Conservation (phyloP, 2,797 vertebrate species). For the Cichlasoma orientale region DNA sequence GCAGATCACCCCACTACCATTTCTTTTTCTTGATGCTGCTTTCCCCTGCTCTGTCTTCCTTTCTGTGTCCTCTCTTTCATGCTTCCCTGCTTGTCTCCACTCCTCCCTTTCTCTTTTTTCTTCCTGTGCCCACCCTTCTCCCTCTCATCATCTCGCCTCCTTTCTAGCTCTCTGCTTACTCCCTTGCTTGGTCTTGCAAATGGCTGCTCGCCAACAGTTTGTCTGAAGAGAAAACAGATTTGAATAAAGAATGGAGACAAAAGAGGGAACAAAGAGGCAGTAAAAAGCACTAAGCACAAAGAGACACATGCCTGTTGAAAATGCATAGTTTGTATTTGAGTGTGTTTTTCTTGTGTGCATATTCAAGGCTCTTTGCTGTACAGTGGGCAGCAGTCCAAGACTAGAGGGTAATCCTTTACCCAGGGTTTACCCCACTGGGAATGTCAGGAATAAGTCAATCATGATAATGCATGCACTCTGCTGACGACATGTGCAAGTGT, state of each 20-base stretch:
- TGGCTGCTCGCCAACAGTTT: conserved; percentile 69
- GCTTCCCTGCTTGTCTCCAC: conserved; percentile 30
- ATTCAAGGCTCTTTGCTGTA: conserved; percentile 70
- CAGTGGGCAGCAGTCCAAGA: conserved; percentile 70
- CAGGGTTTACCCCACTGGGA: conserved; percentile 60
- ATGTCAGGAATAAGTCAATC: conserved; percentile 73
- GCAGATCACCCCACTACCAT: conserved; percentile 15
- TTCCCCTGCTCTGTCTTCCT: background rate
- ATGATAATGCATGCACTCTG: conserved; percentile 69
- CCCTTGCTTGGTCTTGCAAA: conserved; percentile 66
- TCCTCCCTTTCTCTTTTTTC: conserved; percentile 10
- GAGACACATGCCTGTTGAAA: conserved; percentile 55
- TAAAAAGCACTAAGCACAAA: conserved; percentile 65
- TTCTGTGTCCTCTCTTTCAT: conserved; percentile 30
- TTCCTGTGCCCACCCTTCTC: conserved; percentile 9
- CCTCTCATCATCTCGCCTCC: conserved; percentile 29
- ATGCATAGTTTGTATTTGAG: conserved; percentile 43
- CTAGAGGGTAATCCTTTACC: conserved; percentile 72
- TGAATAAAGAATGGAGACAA: conserved; percentile 73
- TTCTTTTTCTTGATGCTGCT: conserved; percentile 11
- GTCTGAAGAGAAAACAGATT: conserved; percentile 68
- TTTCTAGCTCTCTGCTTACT: conserved; percentile 33
- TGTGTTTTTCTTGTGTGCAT: conserved; percentile 47
- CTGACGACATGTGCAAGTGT: conserved; percentile 54
- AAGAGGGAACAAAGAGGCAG: conserved; percentile 69